Base-by-base conservation (phyloP, 2,888 invertebrate genomes). In the Nebria brevicollis region DNA sequence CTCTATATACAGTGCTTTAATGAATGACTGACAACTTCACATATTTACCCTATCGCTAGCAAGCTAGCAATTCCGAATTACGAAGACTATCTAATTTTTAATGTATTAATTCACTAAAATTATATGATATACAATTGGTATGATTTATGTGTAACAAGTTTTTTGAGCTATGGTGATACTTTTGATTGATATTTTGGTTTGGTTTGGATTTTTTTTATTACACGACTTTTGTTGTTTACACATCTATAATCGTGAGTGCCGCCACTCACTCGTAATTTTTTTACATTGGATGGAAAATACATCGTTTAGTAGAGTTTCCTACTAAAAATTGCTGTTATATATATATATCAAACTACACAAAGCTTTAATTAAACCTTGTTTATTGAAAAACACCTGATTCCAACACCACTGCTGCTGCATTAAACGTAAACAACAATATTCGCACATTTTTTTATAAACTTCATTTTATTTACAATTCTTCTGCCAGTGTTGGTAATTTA, bases 21-120 rank as follows among this genome's bases (percentile, higher is more conserved):
- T 75, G 75, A 75, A 75, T 75, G 75, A 75, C 15, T 54, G 75
- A 75, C 75, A 75, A 75, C 25, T 15, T 70, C 15, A 70, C 70
- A 34, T 25, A 15, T 70, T 25, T 15, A 54, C 54, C 54, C 54
- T 54, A 11, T 54, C 11, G 13, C 54, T 54, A 54, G 7, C 54
- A 70, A 70, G 26, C 70, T 70, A 6, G 70, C 15, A 54, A 11
- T 54, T 54, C 8, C 54, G 13, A 54, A 54, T 7, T 7, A 54
- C 54, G 0, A 7, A 54, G 13, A 8, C 54, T 54, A 54, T 2
- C 54, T 54, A 34, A 4, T 34, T 34, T 34, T 4, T 34, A 34
- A 34, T 34, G 5, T 34, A 34, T 34, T 34, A 34, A 34, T 34
- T 34, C 34, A 34, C 34, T 34, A 34, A 34, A 4, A 34, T 1